Percentiles rank a stretch among this genome's conserved stretches.
Evolutionary conservation across 2,113 vertebrate species (phyloP).

Genomic region (Zosterops japonicus): DNA sequence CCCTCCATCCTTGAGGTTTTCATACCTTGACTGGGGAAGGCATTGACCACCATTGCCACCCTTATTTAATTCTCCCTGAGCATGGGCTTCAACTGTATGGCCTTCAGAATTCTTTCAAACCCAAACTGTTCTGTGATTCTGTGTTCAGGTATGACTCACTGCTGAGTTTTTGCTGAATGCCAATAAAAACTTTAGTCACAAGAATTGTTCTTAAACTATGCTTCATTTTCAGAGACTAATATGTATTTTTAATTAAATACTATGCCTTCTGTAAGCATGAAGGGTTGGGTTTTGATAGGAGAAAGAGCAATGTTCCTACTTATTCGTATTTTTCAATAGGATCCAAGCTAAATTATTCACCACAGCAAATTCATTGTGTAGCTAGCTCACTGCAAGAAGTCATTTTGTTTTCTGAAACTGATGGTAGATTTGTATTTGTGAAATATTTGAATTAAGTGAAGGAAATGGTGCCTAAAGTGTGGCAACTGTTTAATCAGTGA

Average conservation of each 20-base stretch:
- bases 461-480: conserved; percentile 32
- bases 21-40: neutral
- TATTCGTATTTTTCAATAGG: neutral
- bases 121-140: neutral
- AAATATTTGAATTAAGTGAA: conserved; percentile 46
- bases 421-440: conserved; percentile 30
- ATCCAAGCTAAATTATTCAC: neutral
- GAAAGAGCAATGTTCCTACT: neutral
- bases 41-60: neutral
- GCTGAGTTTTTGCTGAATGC: neutral
- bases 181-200: neutral
- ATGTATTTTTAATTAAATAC: neutral
- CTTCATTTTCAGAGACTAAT: neutral
- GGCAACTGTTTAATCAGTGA: conserved; percentile 50
- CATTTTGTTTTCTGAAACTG: conserved; percentile 27
- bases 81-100: fast-evolving
- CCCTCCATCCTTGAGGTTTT: neutral
- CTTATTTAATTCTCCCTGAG: neutral
- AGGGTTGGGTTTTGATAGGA: neutral
- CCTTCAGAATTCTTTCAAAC: neutral
- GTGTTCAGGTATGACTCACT: neutral
- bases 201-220: neutral
- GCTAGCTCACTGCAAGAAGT: neutral
- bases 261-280: neutral
- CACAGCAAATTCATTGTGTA: neutral